These are phyloP conservation scores for Hippopotamyrus pictus DNA, from an alignment of 2,797 vertebrate genomes.

Conservation along the genomic window DNA sequence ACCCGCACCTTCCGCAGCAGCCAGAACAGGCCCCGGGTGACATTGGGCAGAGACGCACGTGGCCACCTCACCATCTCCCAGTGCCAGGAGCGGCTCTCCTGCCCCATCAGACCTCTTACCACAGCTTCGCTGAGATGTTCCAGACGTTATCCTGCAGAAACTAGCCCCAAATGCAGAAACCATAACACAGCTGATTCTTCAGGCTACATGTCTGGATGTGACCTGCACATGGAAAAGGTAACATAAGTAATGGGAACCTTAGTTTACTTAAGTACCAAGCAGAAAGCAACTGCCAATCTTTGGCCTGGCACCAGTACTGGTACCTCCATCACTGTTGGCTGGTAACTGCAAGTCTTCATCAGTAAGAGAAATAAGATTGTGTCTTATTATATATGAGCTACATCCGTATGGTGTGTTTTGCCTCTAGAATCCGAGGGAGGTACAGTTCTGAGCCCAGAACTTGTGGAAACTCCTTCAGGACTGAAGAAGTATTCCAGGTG, in stretches of 20 bases:
- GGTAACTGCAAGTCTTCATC: slow-evolving; percentile 65
- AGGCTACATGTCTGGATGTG: neutral
- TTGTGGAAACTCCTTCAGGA: neutral
- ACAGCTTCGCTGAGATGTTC: neutral
- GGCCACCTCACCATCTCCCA: neutral
- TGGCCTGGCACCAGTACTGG: slow-evolving; percentile 48
- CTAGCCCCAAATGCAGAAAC: neutral
- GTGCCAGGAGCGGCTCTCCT: neutral
- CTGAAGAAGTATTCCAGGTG: neutral
- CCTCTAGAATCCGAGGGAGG: slow-evolving; percentile 44
- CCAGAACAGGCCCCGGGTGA: neutral
- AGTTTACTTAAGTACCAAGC: neutral
- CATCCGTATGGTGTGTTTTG: slow-evolving; percentile 44
- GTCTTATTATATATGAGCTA: slow-evolving; percentile 42
- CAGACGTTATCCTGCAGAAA: neutral
- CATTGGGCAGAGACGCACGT: neutral
- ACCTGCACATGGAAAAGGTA: neutral
- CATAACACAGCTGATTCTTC: neutral
- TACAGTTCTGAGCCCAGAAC: neutral
- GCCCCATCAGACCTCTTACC: neutral
- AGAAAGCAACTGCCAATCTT: neutral
- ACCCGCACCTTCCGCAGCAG: neutral
- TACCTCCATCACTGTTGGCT: slow-evolving; percentile 57
- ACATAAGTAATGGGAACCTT: neutral
- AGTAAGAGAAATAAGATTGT: slow-evolving; percentile 40